Evolutionary conservation across 2,797 vertebrate genomes (phyloP).

Genomic region (Hephaestus fuliginosus): DNA sequence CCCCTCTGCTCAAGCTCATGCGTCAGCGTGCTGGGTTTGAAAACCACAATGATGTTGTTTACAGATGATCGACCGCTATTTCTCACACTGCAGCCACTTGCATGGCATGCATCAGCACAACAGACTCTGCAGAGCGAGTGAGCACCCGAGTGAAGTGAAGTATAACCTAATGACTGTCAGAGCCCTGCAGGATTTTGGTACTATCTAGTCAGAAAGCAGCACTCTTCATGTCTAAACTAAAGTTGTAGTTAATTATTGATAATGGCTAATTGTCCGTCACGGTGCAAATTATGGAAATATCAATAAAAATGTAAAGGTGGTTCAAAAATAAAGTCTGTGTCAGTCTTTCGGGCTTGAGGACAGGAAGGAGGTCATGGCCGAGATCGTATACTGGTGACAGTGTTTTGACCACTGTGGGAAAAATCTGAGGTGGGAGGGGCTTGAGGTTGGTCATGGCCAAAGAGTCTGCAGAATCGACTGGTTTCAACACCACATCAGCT

Average conservation of each 20-base stretch:
- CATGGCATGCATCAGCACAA: background rate
- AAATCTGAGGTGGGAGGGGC: background rate
- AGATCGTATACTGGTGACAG: background rate
- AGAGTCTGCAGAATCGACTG: background rate
- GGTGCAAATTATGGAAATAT: background rate
- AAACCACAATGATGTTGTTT: background rate
- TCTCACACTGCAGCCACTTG: background rate
- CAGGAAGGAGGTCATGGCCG: background rate
- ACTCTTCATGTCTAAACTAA: background rate
- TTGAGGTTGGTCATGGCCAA: background rate
- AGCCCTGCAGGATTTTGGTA: background rate
- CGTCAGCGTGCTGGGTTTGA: background rate
- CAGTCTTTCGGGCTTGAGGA: background rate
- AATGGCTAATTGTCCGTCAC: background rate
- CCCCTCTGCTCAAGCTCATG: background rate
- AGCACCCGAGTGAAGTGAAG: background rate
- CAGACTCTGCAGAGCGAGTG: background rate
- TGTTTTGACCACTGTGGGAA: slow-evolving; percentile 29
- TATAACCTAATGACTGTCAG: background rate
- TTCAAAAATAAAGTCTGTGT: background rate
- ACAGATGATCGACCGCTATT: background rate
- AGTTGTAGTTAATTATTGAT: background rate
- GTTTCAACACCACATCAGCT: slow-evolving; percentile 8
- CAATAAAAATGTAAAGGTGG: background rate
- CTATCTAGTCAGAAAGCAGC: background rate